These are phyloP conservation scores for Thunnus thynnus DNA, from an alignment of 2,113 vertebrate genomes.

Conservation along the genomic window DNA sequence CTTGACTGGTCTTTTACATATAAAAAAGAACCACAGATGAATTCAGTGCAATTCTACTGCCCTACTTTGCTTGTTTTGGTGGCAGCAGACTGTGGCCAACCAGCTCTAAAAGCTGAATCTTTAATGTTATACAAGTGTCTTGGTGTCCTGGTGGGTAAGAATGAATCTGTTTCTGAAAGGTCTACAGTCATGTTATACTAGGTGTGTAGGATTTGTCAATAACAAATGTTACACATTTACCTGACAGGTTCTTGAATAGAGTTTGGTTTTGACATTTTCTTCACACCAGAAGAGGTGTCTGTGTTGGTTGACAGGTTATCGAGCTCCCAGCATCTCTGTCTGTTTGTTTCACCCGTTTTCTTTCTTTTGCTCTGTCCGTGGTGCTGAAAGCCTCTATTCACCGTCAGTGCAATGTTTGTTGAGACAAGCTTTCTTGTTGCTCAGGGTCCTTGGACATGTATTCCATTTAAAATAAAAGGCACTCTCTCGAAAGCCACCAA, in stretches of 20 bases:
- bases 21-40: too few relatives aligned
- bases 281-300: not conserved
- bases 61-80: too few relatives aligned
- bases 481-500: not conserved
- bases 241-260: not conserved
- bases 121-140: not conserved
- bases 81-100: too few relatives aligned
- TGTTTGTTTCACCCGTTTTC: not conserved
- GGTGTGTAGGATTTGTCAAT: not conserved
- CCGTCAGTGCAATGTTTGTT: not conserved
- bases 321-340: slow-evolving; percentile 10
- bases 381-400: slow-evolving; percentile 62
- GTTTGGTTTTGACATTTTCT: slow-evolving; percentile 25
- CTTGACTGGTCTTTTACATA: too few relatives aligned
- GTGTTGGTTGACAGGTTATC: not conserved
- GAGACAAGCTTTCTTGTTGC: slow-evolving; percentile 6
- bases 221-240: not conserved
- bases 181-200: not conserved
- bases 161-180: slow-evolving; percentile 9
- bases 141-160: too few relatives aligned
- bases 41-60: too few relatives aligned
- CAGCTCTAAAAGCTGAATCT: not conserved
- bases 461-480: slow-evolving; percentile 26
- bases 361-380: slow-evolving; percentile 55
- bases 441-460: slow-evolving; percentile 28